Base-by-base conservation (phyloP, 2,888 invertebrate genomes). In the Dimorphilus gyrociliatus region DNA sequence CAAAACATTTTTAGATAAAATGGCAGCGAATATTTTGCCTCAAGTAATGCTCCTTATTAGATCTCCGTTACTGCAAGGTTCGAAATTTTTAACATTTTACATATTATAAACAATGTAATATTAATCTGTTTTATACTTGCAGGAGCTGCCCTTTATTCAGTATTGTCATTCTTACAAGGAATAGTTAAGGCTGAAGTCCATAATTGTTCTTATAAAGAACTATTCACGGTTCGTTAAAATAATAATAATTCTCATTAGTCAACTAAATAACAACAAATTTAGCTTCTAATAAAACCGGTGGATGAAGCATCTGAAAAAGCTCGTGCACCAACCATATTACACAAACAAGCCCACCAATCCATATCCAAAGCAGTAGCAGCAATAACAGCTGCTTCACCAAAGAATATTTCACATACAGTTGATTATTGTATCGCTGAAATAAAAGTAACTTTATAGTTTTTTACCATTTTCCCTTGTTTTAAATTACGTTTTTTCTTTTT, bases 351-450 rank as follows among this genome's bases (percentile, higher is more conserved):
- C 13, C 90, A 81, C 67, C 84, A 88, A 63, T 90, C 90, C 16
- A 70, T 94, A 48, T 90, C 94, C 4, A 90, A 92, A 61, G 90
- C 88, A 61, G 84, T 90, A 31, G 90, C 92, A 4, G 84, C 86
- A 0, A 72, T 94, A 32, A 85, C 85, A 10, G 75, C 81, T 5
- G 76, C 77, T 27, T 78, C 79, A 53, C 72, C 72, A 3, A 64
- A 70, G 21, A 76, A 79, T 51, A 78, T 78, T 2, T 64, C 74
- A 15, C 69, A 71, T 12, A 63, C 68, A 17, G 62, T 66, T 23
- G 50, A 50, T 18, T 55, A 60, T 42, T 63, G 64, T 44, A 50
- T 64, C 14, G 48, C 48, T 35, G 62, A 64, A 42, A 50, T 64
- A n/a, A 54, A 52, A 45, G 55, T 55, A 33, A 33, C 44, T 34